Evolutionary conservation across 2,113 vertebrate genomes (phyloP), one percentile per base, ranked within the genome.

Genomic region (Ancistrus triradiatus): DNA sequence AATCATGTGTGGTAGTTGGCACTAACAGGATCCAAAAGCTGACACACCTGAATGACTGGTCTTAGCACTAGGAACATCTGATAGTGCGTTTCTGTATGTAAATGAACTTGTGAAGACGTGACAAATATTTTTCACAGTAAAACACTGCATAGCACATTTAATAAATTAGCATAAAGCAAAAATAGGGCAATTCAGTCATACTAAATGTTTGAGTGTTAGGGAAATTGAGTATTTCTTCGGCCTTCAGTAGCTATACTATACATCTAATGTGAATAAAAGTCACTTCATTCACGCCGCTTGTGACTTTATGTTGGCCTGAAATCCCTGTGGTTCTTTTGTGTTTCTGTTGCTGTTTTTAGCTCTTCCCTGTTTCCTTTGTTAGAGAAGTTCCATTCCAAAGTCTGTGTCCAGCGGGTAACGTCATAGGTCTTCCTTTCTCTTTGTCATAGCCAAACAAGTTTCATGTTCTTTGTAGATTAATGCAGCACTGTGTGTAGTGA

Each of bases 11-110:
- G 28, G 22, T 40, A 24, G 48, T 56, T 73, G 40, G 53, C 21
- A 15, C 22, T 60, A 7, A 44, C 24, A 21, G 11, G 51, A 44
- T 63, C 48, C 0, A 48, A 22, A 69, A 70, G 63, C 25, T 40
- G 68, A 58, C 37, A 42, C 46, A 75, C 77, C 27, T 46, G 74
- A 48, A 51, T 0, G 31, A 27, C 77, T 40, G 35, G 56, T 71
- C 61, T 35, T 63, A 25, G 43, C 19, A 59, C 24, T 7, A 21
- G 25, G 11, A 52, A 19, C 21, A n/a, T n/a, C 15, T 40, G 25
- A 28, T n/a, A 28, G 15, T 18, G 21, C 49, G 19, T 2, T 7
- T 38, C 31, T 56, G 18, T 13, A 28, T 3, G 43, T 40, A 38
- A 59, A 70, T 43, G 3, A 10, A 33, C 37, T 18, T 42, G 48